Base-by-base conservation (phyloP, 2,797 vertebrate species). In the Apogon talboti region DNA sequence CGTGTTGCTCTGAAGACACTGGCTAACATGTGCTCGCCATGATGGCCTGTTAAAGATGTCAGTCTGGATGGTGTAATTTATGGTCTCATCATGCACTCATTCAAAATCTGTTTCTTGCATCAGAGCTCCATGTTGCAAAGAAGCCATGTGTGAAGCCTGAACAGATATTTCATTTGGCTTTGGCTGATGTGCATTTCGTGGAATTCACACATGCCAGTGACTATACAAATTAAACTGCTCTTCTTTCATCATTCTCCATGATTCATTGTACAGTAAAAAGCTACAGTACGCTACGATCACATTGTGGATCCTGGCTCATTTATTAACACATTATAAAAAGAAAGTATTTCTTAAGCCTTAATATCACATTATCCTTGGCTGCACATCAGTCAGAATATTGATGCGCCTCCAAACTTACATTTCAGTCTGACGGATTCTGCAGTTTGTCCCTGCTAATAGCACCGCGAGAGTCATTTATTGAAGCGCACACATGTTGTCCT, bases 11-110 rank as follows among this genome's bases (percentile, higher is more conserved):
- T 56, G 70, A 79, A 85, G 76, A 89, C 71, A 74, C 73, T 30
- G 65, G 61, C 52, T 61, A 66, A 83, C 80, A 83, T 76, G 83
- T 83, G 82, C 67, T 81, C 37, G n/a, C 46, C 76, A 74, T 78
- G 83, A 78, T 65, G 64, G 50, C 71, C 67, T 78, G 85, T 74
- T 77, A 67, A 80, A 82, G 66, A 78, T 78, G 81, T 84, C 77
- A 71, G 74, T 78, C 52, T 76, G 68, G 18, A 38, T 37, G 1
- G 9, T 59, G 45, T 69, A 72, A 79, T 87, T 78, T 79, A 79
- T 58, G 53, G 70, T 54, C 62, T 74, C 83, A 78, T 83, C 58
- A 21, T 16, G 65, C 45, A 61, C 50, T 45, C 43, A 71, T 82
- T 84, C 57, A 66, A 53, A 76, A 81, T 28, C 47, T 49, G 62